Base-by-base conservation (phyloP, 2,113 vertebrate genomes). In the Chloroceryle aenea region DNA sequence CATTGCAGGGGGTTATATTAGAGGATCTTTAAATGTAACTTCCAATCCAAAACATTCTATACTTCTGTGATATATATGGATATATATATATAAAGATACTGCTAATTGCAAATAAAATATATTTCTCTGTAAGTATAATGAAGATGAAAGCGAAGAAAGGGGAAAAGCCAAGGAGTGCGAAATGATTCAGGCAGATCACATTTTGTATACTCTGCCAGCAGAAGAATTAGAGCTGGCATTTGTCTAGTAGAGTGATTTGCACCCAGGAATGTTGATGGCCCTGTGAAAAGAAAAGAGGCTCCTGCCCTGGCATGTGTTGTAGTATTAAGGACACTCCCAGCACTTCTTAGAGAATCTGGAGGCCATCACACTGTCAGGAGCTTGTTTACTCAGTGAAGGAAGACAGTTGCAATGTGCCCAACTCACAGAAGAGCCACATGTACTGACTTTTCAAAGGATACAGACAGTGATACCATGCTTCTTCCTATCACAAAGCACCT, bases 91-190 rank as follows among this genome's bases (percentile, higher is more conserved):
- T 18, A 73, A 68, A 80, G 2, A 23, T 16, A 23, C 2, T 20
- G 5, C 21, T 21, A 56, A 52, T 48, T 61, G 11, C 1, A 48
- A 86, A 69, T 17, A 47, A 76, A 19, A 53, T 20, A 17, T 5
- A 9, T 36, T 61, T 61, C 4, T 16, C 21, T 38, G 1, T 23
- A 68, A 72, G 2, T 29, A 22, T 27, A 53, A 56, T 19, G 10
- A 82, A 63, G 4, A 76, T 48, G 7, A 69, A 80, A 87, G 27
- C 26, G 14, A 27, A 63, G 9, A 88, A 59, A 59, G 3, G 1
- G 5, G 2, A 63, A 59, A 1, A 3, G 71, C 10, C 15, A 58
- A 26, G 14, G 4, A 42, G 2, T 17, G 4, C 0, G 58, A 56
- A 86, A 74, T 47, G 7, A 1, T 53, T 53, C 36, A 74, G 27